Percentiles rank a stretch among this genome's conserved stretches.
Evolutionary conservation across 2,888 invertebrate species (phyloP).

Genomic region (Penaeus monodon): DNA sequence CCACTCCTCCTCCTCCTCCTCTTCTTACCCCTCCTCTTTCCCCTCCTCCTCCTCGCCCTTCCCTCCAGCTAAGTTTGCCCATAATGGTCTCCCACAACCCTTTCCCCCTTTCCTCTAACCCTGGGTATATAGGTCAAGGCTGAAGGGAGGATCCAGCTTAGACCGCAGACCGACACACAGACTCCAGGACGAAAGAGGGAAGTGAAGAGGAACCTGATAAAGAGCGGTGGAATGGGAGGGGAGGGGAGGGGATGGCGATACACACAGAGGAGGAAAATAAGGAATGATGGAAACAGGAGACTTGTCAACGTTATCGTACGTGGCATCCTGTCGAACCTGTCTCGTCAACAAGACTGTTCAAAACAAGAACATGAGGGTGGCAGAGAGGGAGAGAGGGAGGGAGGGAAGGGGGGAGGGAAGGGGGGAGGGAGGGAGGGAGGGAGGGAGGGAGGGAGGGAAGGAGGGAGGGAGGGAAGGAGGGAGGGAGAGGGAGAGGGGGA

Average conservation of each 20-base stretch:
- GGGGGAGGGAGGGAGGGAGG: background rate
- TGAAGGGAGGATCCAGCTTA: no score
- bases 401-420: background rate
- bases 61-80: no score
- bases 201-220: background rate
- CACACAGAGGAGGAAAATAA: no score
- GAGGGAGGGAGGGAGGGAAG: background rate
- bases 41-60: no score
- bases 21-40: no score
- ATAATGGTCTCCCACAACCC: no score
- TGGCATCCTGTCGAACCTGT: no score
- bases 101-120: no score
- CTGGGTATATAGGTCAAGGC: no score
- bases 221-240: background rate
- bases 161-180: background rate
- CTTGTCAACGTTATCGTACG: no score
- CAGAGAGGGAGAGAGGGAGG: background rate
- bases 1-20: no score
- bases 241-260: background rate
- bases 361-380: conserved; percentile 11
- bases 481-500: background rate
- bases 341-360: background rate
- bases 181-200: background rate
- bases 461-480: background rate
- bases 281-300: no score